Evolutionary conservation across 2,797 vertebrate species (phyloP).

Genomic region (Cephalopachus bancanus): DNA sequence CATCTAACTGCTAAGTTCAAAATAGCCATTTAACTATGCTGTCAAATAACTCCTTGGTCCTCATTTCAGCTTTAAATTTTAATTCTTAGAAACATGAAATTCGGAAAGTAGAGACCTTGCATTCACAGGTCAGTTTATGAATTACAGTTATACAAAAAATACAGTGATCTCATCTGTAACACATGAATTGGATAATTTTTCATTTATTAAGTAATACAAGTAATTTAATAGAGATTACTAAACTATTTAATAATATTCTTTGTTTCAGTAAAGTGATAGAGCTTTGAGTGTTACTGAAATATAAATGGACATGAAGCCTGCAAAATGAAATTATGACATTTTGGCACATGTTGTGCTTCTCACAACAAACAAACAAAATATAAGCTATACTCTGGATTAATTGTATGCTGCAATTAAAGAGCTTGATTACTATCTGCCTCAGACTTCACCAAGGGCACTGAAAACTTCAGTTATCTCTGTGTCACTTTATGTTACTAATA

Average conservation of each 20-base stretch:
- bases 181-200: not conserved
- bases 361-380: not conserved
- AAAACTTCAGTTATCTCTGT: not conserved
- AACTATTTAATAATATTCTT: not conserved
- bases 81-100: slow-evolving; percentile 17
- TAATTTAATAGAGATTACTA: slow-evolving; percentile 26
- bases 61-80: slow-evolving; percentile 64
- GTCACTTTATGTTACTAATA: slow-evolving; percentile 7
- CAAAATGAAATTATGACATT: not conserved
- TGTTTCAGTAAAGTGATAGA: not conserved
- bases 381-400: not conserved
- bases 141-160: slow-evolving; percentile 38
- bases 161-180: not conserved
- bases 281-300: not conserved
- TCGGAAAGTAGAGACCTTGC: slow-evolving; percentile 48
- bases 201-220: not conserved
- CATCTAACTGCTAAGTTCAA: not conserved
- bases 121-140: slow-evolving; percentile 64
- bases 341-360: not conserved
- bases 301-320: not conserved
- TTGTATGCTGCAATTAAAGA: not conserved
- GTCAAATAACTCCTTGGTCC: slow-evolving; percentile 53
- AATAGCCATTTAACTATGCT: not conserved
- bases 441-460: not conserved
- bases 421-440: not conserved